phyloP scores from a whole-genome alignment of 1,140 invertebrate species.

The Alviniconcha marisindica region DNA sequence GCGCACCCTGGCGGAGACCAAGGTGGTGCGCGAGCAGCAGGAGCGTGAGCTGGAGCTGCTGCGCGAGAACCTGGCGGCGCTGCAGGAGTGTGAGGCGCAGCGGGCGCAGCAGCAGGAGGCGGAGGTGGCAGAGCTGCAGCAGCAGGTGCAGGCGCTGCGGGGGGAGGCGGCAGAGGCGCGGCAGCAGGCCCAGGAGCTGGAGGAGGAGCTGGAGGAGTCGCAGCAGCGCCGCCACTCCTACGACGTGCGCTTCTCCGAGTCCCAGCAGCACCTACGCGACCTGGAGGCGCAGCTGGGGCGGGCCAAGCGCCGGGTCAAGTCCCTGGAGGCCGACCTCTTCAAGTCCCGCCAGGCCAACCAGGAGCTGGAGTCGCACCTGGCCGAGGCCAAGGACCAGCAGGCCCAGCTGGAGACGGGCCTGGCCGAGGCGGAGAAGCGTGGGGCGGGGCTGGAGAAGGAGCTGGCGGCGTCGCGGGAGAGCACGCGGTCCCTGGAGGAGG shows the following conservation, averaged over 20 bases:
- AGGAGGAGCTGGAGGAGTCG: slow-evolving; percentile 9
- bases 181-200: background rate
- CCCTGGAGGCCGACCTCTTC: background rate
- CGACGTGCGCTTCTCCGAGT: background rate
- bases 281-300: background rate
- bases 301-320: background rate
- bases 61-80: slow-evolving; percentile 38
- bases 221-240: slow-evolving; percentile 23
- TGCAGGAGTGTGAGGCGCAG: slow-evolving; percentile 29
- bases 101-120: background rate
- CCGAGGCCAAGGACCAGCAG: background rate
- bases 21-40: slow-evolving; percentile 9
- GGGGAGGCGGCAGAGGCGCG: background rate
- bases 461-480: background rate
- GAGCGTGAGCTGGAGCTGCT: slow-evolving; percentile 37
- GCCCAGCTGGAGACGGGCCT: background rate
- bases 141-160: background rate
- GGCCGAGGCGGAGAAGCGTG: background rate
- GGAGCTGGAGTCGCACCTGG: background rate
- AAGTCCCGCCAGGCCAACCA: background rate
- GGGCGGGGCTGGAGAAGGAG: background rate
- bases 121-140: slow-evolving; percentile 16
- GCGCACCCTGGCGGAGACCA: slow-evolving; percentile 24
- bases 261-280: slow-evolving; percentile 12
- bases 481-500: background rate